Evolutionary conservation across 2,888 invertebrate genomes (phyloP), one percentile per base, ranked within the genome.

Genomic region (Torymus aiolomorphi): DNA sequence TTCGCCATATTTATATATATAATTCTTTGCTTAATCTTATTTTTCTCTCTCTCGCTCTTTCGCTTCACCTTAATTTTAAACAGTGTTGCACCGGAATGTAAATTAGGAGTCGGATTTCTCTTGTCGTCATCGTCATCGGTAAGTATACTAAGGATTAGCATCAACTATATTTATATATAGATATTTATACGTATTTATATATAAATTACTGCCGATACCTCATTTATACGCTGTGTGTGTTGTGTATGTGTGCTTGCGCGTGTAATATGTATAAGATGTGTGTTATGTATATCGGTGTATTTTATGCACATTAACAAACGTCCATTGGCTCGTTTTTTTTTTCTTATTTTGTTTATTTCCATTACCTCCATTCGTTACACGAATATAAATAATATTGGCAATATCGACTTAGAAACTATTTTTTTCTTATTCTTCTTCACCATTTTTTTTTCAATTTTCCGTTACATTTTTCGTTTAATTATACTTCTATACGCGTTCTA

Each of bases 371-470:
- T 86, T 88, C 85, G 87, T 88, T 88, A 88, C 84, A 88, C 85
- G 88, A 88, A 87, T 88, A 89, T 87, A 89, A 89, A 89, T 89
- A 89, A 88, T 88, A 87, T 86, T 87, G 86, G 84, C 85, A 87
- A 88, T 89, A 87, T 85, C 88, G 88, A 88, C 88, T 89, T 89
- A 89, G 83, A 87, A 88, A 86, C 87, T 88, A 88, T 85, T 83
- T 83, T 76, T 79, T 80, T 78, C 63, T 69, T 82, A 65, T 73
- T 78, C 65, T 82, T 80, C 79, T 57, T 71, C 42, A 42, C 8
- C 4, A 74, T 71, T 82, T 80, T 79, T 69, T 74, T 82, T 71
- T 76, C 79, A 49, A 57, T 75, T 65, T 71, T 42, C 8, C 42
- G 5, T 42, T 42, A 42, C 42, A 42, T 42, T 71, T 72, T 79